Conservation (phyloP, 2,888 invertebrate genomes). For the Frankliniella fusca region DNA sequence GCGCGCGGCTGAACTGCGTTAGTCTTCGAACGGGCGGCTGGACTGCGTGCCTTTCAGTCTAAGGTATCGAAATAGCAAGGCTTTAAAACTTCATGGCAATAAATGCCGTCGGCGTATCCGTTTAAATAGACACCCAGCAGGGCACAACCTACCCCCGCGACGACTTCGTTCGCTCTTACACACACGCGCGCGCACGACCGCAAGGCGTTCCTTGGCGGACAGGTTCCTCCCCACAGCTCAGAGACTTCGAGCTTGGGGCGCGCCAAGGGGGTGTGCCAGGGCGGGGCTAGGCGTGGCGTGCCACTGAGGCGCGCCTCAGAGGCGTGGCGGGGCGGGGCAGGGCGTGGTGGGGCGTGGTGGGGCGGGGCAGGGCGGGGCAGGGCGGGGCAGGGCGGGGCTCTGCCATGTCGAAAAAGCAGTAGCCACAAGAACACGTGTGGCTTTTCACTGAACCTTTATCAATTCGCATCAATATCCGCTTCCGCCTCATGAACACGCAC, state of each 20-base stretch:
- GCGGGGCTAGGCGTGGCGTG: constrained; percentile 3
- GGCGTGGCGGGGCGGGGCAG: background rate
- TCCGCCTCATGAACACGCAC: background rate
- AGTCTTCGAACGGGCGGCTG: too few species aligned
- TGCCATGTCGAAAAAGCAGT: too few species aligned
- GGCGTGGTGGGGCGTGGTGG: too few species aligned
- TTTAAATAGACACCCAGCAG: too few species aligned
- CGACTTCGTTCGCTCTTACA: background rate
- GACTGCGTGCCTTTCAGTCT: too few species aligned
- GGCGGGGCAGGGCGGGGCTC: background rate
- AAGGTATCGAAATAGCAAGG: too few species aligned
- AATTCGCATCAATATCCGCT: constrained; percentile 1
- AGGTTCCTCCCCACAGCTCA: background rate
- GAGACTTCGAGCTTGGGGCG: background rate
- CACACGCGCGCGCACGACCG: background rate
- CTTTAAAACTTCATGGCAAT: too few species aligned
- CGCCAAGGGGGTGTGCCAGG: constrained; percentile 10
- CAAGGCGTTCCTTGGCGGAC: background rate
- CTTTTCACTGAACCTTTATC: background rate
- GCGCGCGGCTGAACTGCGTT: too few species aligned
- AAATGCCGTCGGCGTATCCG: too few species aligned
- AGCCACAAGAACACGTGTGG: too few species aligned
- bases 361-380: background rate
- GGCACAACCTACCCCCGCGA: too few species aligned
- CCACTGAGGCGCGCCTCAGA: background rate